Conservation (phyloP, 1,140 invertebrate species). For the Trissolcus basalis region DNA sequence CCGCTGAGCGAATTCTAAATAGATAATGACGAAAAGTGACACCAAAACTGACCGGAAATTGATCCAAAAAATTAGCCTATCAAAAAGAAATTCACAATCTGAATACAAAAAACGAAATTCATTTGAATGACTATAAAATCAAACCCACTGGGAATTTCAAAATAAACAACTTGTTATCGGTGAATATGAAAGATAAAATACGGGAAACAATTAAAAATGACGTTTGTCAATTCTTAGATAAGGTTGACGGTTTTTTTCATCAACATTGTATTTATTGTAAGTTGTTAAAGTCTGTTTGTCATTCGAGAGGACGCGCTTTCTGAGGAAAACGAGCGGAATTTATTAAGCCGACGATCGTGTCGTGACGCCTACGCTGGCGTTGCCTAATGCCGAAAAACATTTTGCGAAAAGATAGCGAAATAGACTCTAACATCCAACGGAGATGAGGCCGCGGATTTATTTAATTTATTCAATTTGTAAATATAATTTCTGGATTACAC, state of each 20-base stretch:
- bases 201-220: too few relatives aligned
- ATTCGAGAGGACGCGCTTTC: slow-evolving; percentile 52
- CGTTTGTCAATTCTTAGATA: too few relatives aligned
- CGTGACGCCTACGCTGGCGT: slow-evolving; percentile 47
- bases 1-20: slow-evolving; percentile 54
- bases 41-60: slow-evolving; percentile 24
- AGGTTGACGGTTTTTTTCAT: too few relatives aligned
- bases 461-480: too few relatives aligned
- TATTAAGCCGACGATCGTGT: slow-evolving; percentile 54
- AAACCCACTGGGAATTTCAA: too few relatives aligned
- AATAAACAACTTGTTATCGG: too few relatives aligned
- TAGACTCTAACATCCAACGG: slow-evolving; percentile 23
- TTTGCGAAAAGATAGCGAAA: slow-evolving; percentile 44
- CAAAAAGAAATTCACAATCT: slow-evolving; percentile 9
- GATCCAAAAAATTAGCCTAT: not conserved
- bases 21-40: slow-evolving; percentile 53
- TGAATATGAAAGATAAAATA: too few relatives aligned
- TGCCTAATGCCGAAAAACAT: slow-evolving; percentile 44
- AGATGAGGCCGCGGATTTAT: too few relatives aligned
- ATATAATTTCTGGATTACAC: too few relatives aligned
- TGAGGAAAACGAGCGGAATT: slow-evolving; percentile 51
- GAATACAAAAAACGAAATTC: too few relatives aligned
- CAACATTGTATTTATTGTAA: slow-evolving; percentile 56
- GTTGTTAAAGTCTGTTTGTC: slow-evolving; percentile 53
- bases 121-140: too few relatives aligned